Evolutionary conservation across 2,113 vertebrate species (phyloP).

Genomic region (Phyllopteryx taeniolatus): DNA sequence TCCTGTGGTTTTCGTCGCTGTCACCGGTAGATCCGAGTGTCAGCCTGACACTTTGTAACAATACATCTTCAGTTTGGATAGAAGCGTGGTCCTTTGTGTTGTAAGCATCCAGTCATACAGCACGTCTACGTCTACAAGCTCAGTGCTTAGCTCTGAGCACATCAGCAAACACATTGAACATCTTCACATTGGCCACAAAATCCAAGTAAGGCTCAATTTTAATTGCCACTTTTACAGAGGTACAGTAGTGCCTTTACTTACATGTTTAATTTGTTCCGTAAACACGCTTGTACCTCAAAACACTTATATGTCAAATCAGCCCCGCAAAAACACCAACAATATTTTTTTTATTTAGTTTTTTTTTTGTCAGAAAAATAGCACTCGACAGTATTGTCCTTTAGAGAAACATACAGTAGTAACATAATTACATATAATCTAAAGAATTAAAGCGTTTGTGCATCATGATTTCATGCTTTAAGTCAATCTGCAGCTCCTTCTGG

Average conservation of each 20-base stretch:
- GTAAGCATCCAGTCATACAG: background rate
- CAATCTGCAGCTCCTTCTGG: too few species aligned
- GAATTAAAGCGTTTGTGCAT: too few species aligned
- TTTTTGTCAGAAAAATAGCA: too few species aligned
- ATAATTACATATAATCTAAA: too few species aligned
- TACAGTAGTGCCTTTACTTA: background rate
- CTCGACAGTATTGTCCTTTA: too few species aligned
- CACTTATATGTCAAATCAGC: too few species aligned
- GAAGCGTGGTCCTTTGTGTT: background rate
- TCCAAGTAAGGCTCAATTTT: background rate
- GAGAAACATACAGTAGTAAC: too few species aligned
- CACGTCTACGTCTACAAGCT: conserved; percentile 4
- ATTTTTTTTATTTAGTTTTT: too few species aligned
- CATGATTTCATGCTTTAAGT: too few species aligned
- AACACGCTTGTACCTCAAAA: too few species aligned
- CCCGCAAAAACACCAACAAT: too few species aligned
- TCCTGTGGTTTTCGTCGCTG: conserved; percentile 37
- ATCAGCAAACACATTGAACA: conserved; percentile 1
- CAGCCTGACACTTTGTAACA: conserved; percentile 45
- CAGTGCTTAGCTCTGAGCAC: background rate
- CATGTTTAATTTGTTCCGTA: too few species aligned
- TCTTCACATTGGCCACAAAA: background rate
- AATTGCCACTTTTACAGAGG: background rate
- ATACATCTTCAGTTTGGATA: conserved; percentile 28
- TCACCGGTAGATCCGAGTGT: conserved; percentile 33